These are phyloP conservation scores for Olivierus martensii DNA, from an alignment of 1,140 invertebrate species.

Conservation along the genomic window DNA sequence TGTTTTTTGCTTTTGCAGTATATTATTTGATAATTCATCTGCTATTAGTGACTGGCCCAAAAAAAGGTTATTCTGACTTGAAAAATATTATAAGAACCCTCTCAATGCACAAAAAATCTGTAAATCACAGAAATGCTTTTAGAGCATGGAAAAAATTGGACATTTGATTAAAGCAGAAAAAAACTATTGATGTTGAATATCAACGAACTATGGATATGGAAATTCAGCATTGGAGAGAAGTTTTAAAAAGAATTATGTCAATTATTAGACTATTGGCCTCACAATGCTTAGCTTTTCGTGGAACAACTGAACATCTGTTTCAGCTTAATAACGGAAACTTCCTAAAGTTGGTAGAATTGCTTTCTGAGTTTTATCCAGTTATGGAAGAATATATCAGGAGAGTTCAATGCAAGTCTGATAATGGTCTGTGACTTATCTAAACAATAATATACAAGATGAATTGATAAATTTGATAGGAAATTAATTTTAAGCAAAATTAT, in stretches of 20 bases:
- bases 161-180: neutral
- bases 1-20: conserved; percentile 1
- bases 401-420: no score
- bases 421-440: no score
- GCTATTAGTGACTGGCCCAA: neutral
- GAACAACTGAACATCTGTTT: conserved; percentile 1
- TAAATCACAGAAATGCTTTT: neutral
- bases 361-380: no score
- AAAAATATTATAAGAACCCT: neutral
- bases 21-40: neutral
- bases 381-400: no score
- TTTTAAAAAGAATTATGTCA: neutral
- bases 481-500: no score
- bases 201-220: neutral
- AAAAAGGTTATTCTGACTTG: neutral
- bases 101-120: neutral
- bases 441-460: no score
- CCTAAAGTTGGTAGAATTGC: neutral
- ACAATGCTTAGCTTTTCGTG: conserved; percentile 4
- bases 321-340: conserved; percentile 9
- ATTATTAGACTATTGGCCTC: conserved; percentile 4
- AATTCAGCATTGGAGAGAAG: conserved; percentile 8
- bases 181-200: neutral
- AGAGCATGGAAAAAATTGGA: conserved; percentile 1
- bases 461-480: no score